Base-by-base conservation (phyloP, 92 coral and sea anemone genomes). In the Porites rus region DNA sequence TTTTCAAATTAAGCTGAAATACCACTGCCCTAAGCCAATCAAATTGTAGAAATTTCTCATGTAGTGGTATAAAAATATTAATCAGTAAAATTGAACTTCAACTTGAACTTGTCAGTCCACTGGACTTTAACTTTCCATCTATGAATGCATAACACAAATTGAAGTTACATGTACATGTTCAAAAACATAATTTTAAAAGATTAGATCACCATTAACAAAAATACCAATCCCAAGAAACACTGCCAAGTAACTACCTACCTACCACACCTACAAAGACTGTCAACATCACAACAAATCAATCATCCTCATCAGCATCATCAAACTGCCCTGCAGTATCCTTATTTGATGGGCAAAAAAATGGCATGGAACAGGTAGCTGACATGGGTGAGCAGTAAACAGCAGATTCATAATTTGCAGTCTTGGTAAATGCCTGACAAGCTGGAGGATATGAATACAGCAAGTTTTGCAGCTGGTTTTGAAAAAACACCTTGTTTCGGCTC, bases 351-450 rank as follows among this genome's bases (percentile, higher is more conserved):
- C 70, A 71, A 3, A 67, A 43, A 14, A 19, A 54, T 76, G 38
- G 87, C 6, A 14, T 11, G 8, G 4, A 9, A 28, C 79, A 73
- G 14, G 61, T 63, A 18, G 62, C 63, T 62, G 79, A 20, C 38
- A 11, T n/a, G 1, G 86, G 80, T n/a, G 69, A 20, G 2, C 78
- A 38, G 69, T 72, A 93, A 1, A 91, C 89, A 50, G 85, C 71
- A 2, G 98, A 95, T n/a, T 93, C 91, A 72, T 95, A 93, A 60
- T 80, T 91, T 20, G 98, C 98, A 77, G 93, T 92, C 51, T 83
- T 54, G 14, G 98, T 82, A 75, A 69, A 95, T 17, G 98, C 98
- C 60, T 95, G 98, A 24, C 72, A 72, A 1, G 98, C 98, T 7
- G 98, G 98, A 3, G 96, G 96, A 13, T 95, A 95, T 0, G 89